Evolutionary conservation across 2,888 invertebrate species (phyloP).

Genomic region (Prosopocoilus inquinatus): DNA sequence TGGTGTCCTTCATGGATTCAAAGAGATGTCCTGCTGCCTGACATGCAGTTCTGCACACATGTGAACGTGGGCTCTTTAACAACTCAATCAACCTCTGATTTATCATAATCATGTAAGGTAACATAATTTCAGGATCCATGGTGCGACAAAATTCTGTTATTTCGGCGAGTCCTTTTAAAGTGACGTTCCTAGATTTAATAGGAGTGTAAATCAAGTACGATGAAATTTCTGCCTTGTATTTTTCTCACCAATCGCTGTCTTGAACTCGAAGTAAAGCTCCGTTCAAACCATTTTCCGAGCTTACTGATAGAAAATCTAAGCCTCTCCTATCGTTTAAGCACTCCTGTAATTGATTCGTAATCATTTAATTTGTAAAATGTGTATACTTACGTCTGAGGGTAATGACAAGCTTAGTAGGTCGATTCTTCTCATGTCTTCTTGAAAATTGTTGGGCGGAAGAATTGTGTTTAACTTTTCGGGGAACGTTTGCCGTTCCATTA

Average conservation of each 20-base stretch:
- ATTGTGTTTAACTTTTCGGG: constrained; percentile 3
- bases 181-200: constrained; percentile 35
- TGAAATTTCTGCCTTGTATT: constrained; percentile 2
- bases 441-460: constrained; percentile 15
- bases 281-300: constrained; percentile 22
- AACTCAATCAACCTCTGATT: constrained; percentile 48
- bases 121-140: constrained; percentile 35
- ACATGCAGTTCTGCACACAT: constrained; percentile 49
- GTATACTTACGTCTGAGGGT: constrained; percentile 22
- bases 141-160: constrained; percentile 41
- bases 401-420: constrained; percentile 23
- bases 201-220: not conserved
- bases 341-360: constrained; percentile 13
- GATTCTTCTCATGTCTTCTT: constrained; percentile 23
- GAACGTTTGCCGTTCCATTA: not conserved
- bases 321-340: constrained; percentile 12
- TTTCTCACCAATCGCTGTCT: constrained; percentile 39
- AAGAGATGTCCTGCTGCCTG: constrained; percentile 49
- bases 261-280: constrained; percentile 34
- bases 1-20: constrained; percentile 47
- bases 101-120: constrained; percentile 45
- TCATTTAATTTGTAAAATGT: not conserved
- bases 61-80: constrained; percentile 47
- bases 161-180: constrained; percentile 46
- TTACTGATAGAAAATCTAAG: constrained; percentile 10